Conservation (phyloP, 2,888 invertebrate genomes). For the Aphrophora alni region DNA sequence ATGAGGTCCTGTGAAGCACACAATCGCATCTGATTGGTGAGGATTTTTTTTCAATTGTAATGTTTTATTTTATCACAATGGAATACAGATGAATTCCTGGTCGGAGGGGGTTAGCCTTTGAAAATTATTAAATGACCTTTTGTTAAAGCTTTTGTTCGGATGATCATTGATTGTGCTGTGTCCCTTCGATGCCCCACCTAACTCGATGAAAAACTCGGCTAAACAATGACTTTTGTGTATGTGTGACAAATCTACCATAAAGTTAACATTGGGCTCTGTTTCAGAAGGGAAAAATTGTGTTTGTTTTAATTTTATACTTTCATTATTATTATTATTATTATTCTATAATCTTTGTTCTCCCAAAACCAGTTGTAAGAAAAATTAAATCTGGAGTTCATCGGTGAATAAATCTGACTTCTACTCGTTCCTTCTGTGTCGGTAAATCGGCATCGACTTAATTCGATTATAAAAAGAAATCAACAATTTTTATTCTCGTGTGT, state of each 20-base stretch:
- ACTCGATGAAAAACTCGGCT: constrained; percentile 12
- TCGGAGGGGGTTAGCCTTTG: constrained; percentile 31
- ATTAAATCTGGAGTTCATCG: too few relatives aligned
- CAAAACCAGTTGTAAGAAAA: too few relatives aligned
- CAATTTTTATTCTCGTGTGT: too few relatives aligned
- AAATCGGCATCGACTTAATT: too few relatives aligned
- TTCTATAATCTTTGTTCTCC: too few relatives aligned
- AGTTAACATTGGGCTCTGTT: too few relatives aligned
- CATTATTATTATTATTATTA: too few relatives aligned
- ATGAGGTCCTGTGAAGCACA: constrained; percentile 33
- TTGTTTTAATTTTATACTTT: too few relatives aligned
- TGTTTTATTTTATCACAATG: constrained; percentile 40
- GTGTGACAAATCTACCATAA: background rate
- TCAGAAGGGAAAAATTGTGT: too few relatives aligned
- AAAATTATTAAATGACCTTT: constrained; percentile 43
- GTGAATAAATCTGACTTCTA: too few relatives aligned
- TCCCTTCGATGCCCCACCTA: constrained; percentile 20
- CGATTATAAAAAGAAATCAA: too few relatives aligned
- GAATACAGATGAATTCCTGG: constrained; percentile 21
- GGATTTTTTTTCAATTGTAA: constrained; percentile 36
- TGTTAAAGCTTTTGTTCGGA: constrained; percentile 26
- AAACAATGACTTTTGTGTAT: constrained; percentile 1
- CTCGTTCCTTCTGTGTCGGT: too few relatives aligned
- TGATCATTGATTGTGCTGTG: constrained; percentile 29
- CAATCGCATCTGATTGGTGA: constrained; percentile 36